phyloP scores from a whole-genome alignment of 2,797 vertebrate species.

The Liparis tanakae region DNA sequence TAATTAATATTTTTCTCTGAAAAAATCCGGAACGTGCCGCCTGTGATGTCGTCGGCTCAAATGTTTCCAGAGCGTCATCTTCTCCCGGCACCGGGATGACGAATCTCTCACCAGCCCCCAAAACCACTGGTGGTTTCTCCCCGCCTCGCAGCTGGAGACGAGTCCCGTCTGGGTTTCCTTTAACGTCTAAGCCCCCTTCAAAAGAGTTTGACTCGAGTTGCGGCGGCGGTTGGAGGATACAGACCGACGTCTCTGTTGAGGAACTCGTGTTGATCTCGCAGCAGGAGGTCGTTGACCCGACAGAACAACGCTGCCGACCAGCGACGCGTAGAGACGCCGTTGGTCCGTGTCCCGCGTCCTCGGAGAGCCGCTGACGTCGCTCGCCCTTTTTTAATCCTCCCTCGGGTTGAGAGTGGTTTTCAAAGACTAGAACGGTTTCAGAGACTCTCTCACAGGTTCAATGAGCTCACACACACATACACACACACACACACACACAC shows the following conservation, averaged over 20 bases:
- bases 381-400: constrained; percentile 5
- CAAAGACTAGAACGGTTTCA: constrained; percentile 29
- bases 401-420: constrained; percentile 18
- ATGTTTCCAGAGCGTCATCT: constrained; percentile 17
- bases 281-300: background rate
- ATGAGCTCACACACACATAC: constrained; percentile 28
- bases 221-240: constrained; percentile 32
- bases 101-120: constrained; percentile 23
- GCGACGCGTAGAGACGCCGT: too few species aligned
- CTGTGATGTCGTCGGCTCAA: constrained; percentile 29
- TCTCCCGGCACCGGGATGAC: constrained; percentile 18
- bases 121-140: constrained; percentile 30
- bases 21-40: constrained; percentile 39
- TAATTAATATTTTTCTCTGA: constrained; percentile 28
- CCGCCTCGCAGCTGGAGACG: constrained; percentile 25
- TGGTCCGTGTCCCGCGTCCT: too few species aligned
- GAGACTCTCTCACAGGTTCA: constrained; percentile 52
- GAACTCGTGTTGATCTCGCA: background rate
- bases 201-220: constrained; percentile 19
- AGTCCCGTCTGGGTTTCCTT: constrained; percentile 34
- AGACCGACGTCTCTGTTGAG: background rate
- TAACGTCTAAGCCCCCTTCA: constrained; percentile 26
- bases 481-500: background rate
- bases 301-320: too few species aligned
- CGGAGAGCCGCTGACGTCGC: background rate